Base-by-base conservation (phyloP, 1,140 invertebrate genomes). In the Drosophila quadrilineata region DNA sequence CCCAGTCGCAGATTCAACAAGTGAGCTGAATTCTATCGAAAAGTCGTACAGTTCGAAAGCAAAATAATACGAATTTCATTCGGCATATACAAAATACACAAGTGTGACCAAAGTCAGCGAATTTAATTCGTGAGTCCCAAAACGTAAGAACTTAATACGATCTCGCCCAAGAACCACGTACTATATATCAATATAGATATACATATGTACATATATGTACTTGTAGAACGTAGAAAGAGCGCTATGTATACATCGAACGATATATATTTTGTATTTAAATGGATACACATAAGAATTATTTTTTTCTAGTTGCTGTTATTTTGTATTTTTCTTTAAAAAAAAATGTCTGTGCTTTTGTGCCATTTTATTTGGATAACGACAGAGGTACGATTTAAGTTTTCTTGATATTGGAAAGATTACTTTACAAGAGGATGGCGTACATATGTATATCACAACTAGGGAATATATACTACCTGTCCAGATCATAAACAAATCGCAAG, bases 1-100 rank as follows among this genome's bases (percentile, higher is more conserved):
- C 63, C 69, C 76, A 85, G 57, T 71, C 87, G 69, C 43, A 70
- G 26, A 63, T 10, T 24, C 43, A 54, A 45, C 46, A 60, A n/a
- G n/a, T n/a, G n/a, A 24, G 26, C 28, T 35, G 29, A 41, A 64
- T 45, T 29, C 49, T 33, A 31, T 60, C 46, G 36, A 22, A 60
- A 41, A 46, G 43, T 40, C 28, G 31, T 53, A 41, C 36, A 57
- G 52, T 6, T 19, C 14, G 40, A 28, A 53, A 35, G 57, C 26
- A 57, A 16, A 10, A 68, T n/a, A 35, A 49, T 21, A 26, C 29
- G 29, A 48, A 36, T 63, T 46, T 38, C 8, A 65, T n/a, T n/a
- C n/a, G n/a, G n/a, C n/a, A n/a, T n/a, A 57, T 57, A 65, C 22
- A 52, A 57, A 35, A 35, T 35, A 22, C 22, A 12, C 33, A 64